Evolutionary conservation across 2,113 vertebrate genomes (phyloP).

Genomic region (Malurus elegans): DNA sequence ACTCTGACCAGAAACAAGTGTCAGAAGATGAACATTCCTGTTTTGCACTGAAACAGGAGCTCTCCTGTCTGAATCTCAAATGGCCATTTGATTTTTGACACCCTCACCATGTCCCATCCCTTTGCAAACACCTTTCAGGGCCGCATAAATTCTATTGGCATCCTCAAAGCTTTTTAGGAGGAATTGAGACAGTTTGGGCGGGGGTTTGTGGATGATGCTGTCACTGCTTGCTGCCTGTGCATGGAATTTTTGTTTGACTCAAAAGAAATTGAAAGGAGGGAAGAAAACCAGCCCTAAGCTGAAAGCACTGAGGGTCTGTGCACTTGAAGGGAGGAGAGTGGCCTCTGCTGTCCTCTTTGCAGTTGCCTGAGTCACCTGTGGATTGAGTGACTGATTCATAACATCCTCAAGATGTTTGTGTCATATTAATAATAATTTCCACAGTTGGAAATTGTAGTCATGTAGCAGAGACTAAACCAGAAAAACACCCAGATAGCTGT

Average conservation of each 20-base stretch:
- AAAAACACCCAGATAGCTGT: neutral
- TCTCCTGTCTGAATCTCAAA: neutral
- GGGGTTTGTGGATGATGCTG: neutral
- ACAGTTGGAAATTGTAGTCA: neutral
- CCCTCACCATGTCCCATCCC: fast-evolving
- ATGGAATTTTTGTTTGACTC: neutral
- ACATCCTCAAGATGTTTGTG: neutral
- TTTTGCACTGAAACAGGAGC: neutral
- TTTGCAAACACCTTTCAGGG: neutral
- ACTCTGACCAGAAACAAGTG: neutral
- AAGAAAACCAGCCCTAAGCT: neutral
- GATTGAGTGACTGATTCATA: neutral
- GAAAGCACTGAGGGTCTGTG: neutral
- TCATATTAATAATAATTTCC: neutral
- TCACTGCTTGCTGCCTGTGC: neutral
- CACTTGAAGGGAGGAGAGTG: neutral
- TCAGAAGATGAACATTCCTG: neutral
- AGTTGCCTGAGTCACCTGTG: neutral
- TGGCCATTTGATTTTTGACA: neutral
- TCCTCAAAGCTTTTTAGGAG: neutral
- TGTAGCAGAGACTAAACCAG: neutral
- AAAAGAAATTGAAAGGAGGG: neutral
- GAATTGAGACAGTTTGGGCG: neutral
- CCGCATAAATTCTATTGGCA: neutral
- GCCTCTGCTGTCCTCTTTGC: neutral